These are phyloP conservation scores for Pygmarrhopalites habei DNA, from an alignment of 1,140 invertebrate genomes.

Conservation along the genomic window DNA sequence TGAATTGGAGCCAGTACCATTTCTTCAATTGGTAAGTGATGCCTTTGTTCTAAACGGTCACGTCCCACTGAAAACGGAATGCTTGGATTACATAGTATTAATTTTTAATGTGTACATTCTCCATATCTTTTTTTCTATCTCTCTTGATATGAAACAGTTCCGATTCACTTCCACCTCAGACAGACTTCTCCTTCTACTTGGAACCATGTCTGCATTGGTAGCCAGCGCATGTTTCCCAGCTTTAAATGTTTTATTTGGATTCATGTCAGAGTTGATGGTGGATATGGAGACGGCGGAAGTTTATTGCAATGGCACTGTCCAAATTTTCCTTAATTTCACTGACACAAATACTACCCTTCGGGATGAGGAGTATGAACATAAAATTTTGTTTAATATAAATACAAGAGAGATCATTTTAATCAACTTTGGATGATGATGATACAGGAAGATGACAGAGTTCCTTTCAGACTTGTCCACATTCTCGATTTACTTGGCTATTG, in stretches of 20 bases:
- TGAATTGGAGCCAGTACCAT: slow-evolving; percentile 1
- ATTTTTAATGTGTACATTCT: not conserved
- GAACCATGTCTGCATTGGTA: slow-evolving; percentile 5
- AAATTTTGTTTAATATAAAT: not conserved
- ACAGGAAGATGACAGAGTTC: not conserved
- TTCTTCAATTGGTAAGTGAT: slow-evolving; percentile 5
- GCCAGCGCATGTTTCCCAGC: slow-evolving; percentile 19
- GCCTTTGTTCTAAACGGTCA: not conserved
- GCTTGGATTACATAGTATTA: not conserved
- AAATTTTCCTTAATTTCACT: not conserved
- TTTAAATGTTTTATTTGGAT: slow-evolving; percentile 26
- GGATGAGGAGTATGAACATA: not conserved
- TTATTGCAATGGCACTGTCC: slow-evolving; percentile 7
- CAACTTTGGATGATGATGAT: not conserved
- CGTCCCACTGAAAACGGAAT: not conserved
- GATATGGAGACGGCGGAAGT: not conserved
- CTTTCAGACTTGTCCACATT: slow-evolving; percentile 37
- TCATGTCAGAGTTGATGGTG: slow-evolving; percentile 22
- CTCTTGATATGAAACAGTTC: slow-evolving; percentile 5
- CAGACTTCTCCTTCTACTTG: slow-evolving; percentile 8
- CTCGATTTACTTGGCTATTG: slow-evolving; percentile 41
- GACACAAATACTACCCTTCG: not conserved
- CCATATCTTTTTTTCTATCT: not conserved
- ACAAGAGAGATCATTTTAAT: not conserved
- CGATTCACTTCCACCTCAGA: slow-evolving; percentile 17